Conservation (phyloP, 1,140 invertebrate species). For the Drosophila rufa region DNA sequence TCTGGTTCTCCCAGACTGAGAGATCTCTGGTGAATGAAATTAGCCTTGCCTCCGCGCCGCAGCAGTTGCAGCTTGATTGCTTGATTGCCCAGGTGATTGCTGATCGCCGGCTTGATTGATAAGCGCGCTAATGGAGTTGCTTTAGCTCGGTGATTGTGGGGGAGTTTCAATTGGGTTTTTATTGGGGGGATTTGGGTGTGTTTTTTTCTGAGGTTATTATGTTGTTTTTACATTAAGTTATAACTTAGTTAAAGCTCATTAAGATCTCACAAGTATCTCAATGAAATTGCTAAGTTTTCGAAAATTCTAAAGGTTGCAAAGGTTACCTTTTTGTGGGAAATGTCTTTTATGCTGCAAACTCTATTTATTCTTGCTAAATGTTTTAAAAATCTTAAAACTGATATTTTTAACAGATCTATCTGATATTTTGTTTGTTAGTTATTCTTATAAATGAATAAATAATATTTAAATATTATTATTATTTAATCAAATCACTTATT, state of each 20-base stretch:
- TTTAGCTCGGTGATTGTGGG: conserved; percentile 19
- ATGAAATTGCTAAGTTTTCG: neutral
- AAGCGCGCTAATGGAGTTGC: conserved; percentile 39
- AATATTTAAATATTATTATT: too few relatives aligned
- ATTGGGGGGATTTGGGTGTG: neutral
- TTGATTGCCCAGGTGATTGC: conserved; percentile 65
- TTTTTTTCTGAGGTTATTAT: neutral
- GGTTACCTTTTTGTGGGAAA: too few relatives aligned
- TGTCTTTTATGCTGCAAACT: too few relatives aligned
- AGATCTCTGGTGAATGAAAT: conserved; percentile 45
- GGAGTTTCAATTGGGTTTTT: conserved; percentile 24
- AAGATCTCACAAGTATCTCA: too few relatives aligned
- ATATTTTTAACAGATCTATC: too few relatives aligned
- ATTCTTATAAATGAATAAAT: neutral
- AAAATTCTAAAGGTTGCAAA: neutral
- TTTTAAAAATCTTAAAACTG: too few relatives aligned
- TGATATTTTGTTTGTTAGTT: too few relatives aligned
- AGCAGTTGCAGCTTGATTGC: conserved; percentile 39
- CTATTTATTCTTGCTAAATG: neutral
- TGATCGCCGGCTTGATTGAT: conserved; percentile 46
- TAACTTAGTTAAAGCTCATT: neutral
- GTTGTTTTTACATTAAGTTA: neutral
- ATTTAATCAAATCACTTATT: neutral
- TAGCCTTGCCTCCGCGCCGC: conserved; percentile 39
- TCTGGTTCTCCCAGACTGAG: conserved; percentile 4